Conservation (phyloP, 2,113 vertebrate species). For the Odontesthes bonariensis region DNA sequence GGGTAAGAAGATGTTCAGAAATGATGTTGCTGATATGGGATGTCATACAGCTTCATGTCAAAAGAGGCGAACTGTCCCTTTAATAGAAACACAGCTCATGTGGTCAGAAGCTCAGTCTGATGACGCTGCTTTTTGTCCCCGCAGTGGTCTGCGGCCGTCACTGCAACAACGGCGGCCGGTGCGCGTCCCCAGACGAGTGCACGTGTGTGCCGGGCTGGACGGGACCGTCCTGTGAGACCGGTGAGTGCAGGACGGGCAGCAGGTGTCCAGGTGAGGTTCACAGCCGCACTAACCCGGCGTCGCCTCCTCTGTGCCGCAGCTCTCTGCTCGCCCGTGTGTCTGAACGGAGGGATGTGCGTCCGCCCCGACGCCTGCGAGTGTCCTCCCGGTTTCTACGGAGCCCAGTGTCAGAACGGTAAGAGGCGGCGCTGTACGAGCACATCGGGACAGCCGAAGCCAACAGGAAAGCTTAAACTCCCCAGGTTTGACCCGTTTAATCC, state of each 20-base stretch:
- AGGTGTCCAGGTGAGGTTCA: background rate
- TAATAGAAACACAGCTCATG: too few relatives aligned
- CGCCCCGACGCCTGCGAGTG: conserved; percentile 74
- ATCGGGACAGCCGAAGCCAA: too few relatives aligned
- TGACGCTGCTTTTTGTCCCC: too few relatives aligned
- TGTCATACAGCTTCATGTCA: too few relatives aligned
- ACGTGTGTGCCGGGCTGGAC: conserved; percentile 82
- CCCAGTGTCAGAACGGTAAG: conserved; percentile 82
- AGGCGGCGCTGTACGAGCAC: too few relatives aligned
- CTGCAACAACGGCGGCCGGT: conserved; percentile 85
- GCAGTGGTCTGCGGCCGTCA: conserved; percentile 86
- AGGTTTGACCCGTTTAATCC: background rate
- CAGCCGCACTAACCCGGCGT: background rate
- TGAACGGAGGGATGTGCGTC: conserved; percentile 78
- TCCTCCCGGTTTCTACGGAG: conserved; percentile 80
- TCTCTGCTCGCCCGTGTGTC: conserved; percentile 77
- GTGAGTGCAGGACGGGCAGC: conserved; percentile 59
- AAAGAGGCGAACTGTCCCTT: too few relatives aligned
- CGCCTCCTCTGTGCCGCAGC: conserved; percentile 61
- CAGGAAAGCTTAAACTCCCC: background rate
- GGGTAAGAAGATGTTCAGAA: too few relatives aligned
- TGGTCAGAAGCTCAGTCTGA: too few relatives aligned
- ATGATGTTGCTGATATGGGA: too few relatives aligned
- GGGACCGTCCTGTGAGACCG: conserved; percentile 84
- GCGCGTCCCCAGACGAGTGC: conserved; percentile 83